Base-by-base conservation (phyloP, 2,888 invertebrate genomes). In the Eucera pruinosa region DNA sequence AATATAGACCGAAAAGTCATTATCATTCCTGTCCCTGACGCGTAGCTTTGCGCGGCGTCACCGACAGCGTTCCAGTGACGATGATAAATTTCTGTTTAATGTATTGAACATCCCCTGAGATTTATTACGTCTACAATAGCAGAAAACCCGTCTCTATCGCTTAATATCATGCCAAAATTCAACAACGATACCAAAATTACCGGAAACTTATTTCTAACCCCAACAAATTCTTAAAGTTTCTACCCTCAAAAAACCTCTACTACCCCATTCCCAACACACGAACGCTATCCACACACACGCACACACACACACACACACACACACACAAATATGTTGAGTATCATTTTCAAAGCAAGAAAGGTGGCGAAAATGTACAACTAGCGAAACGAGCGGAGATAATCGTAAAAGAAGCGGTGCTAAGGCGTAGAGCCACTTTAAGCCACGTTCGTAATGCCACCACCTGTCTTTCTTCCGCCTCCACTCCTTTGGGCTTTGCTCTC, bases 81-180 rank as follows among this genome's bases (percentile, higher is more conserved):
- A 82, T 79, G 80, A 84, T 82, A 80, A 82, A 84, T 82, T 80
- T 82, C 80, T 58, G 66, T 80, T 82, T 84, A 75, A 84, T 82
- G 72, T 78, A 82, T 80, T 68, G 84, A 71, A 74, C 73, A 58
- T 45, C 47, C 55, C 73, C 57, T 47, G 65, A 39, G 69, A 78
- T 66, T 70, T 74, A 77, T 77, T 60, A 64, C 64, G 33, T 54
- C 55, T 27, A 66, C 48, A 58, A 57, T 65, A 55, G 36, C 57
- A 62, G 61, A 65, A 66, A 77, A 78, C 69, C 68, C 41, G 20
- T 30, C 62, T 18, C 9, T 39, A 18, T 39, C 33, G 45, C 41
- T n/a, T 50, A 43, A n/a, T 50, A 13, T 33, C 33, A 11, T n/a
- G 11, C n/a, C 20, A 1, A 23, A n/a, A n/a, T n/a, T 2, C 39